These are phyloP conservation scores for Hiodon alosoides DNA, from an alignment of 2,113 vertebrate species.

Conservation along the genomic window DNA sequence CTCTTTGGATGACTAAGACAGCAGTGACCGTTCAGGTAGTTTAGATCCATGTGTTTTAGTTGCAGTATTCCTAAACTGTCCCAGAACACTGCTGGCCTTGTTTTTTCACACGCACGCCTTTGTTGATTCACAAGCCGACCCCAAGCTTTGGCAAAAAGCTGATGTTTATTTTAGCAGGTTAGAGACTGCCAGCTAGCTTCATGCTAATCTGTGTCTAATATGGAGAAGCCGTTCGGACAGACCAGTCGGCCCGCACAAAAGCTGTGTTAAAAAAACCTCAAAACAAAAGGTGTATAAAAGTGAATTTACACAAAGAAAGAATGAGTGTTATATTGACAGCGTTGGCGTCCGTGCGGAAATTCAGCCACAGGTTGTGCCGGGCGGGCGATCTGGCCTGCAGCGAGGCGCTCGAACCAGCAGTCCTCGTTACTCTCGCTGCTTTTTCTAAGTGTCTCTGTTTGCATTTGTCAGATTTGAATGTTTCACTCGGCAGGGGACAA, in stretches of 20 bases:
- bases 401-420: constrained; percentile 47
- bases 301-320: too few species aligned
- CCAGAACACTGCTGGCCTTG: not conserved
- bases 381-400: constrained; percentile 38
- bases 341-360: not conserved
- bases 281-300: too few species aligned
- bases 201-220: too few species aligned
- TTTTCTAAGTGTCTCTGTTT: constrained; percentile 66
- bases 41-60: constrained; percentile 40
- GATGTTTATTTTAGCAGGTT: too few species aligned
- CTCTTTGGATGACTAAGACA: constrained; percentile 18
- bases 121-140: constrained; percentile 23
- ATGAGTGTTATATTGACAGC: too few species aligned
- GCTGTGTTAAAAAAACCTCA: not conserved
- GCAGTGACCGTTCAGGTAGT: constrained; percentile 31
- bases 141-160: not conserved
- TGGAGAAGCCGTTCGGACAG: not conserved
- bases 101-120: not conserved
- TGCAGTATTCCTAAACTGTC: constrained; percentile 31
- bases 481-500: constrained; percentile 61
- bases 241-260: not conserved
- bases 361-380: not conserved
- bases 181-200: too few species aligned
- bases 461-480: constrained; percentile 68
- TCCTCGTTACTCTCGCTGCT: constrained; percentile 57